phyloP scores from a whole-genome alignment of 2,113 vertebrate genomes.

The Amazona vittata region DNA sequence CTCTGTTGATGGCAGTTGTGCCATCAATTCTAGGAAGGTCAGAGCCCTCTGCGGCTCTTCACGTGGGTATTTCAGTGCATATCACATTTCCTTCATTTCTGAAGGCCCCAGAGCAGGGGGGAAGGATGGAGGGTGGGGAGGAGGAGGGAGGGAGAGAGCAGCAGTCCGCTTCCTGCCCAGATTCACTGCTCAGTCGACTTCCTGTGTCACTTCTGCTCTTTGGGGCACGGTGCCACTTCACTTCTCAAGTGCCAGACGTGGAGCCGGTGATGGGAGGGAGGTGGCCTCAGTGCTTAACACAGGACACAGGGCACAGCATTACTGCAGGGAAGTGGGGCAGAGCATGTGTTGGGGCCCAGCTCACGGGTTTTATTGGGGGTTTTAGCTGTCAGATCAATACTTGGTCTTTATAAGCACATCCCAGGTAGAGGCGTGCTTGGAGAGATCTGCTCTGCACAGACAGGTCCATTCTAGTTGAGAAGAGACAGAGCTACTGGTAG shows the following conservation, averaged over 20 bases:
- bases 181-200: fast-evolving
- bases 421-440: neutral
- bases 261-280: neutral
- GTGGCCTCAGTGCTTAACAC: neutral
- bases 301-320: neutral
- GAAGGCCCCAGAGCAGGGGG: neutral
- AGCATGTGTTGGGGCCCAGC: neutral
- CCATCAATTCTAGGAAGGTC: neutral
- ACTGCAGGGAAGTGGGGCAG: neutral
- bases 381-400: neutral
- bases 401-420: neutral
- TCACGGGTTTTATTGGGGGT: neutral
- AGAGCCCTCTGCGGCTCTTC: neutral
- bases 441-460: neutral
- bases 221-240: neutral
- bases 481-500: neutral
- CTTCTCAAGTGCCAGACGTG: neutral
- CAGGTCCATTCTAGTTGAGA: neutral
- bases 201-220: neutral
- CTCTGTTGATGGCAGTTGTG: neutral
- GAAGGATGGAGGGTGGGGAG: neutral
- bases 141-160: neutral
- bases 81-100: neutral
- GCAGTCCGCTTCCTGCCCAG: neutral
- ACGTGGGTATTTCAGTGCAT: neutral